Evolutionary conservation across 2,888 invertebrate species (phyloP), one percentile per base, ranked within the genome.

Genomic region (Eudemis profundana): DNA sequence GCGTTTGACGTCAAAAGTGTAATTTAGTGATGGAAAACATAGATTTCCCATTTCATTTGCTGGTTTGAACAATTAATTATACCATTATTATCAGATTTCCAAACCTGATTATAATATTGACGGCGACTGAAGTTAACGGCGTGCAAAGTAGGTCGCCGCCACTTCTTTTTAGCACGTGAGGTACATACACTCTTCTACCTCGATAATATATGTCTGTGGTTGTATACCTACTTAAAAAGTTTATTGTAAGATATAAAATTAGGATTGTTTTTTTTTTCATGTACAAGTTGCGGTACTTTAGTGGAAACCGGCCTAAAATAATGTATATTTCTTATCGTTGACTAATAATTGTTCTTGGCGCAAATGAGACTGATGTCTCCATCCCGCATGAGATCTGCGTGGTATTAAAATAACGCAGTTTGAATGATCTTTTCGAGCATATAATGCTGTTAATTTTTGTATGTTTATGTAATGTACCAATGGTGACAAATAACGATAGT

Each of bases 401-500:
- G 17, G 21, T 17, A 27, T 7, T 12, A 38, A 7, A 3, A 38
- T 17, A 36, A 23, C 42, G 57, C 57, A 64, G 57, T 40, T 23
- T 33, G 17, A 49, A 47, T 54, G 42, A 62, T 50, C 50, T 64
- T 64, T 44, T 36, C 14, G 12, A 59, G 90, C 91, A 91, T 91
- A 77, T 76, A 85, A 91, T 91, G 91, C 91, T 80, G 77, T 46
- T 54, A 23, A 50, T 63, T 85, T n/a, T 78, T 75, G 73, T 75
- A 72, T 74, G 75, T 71, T 79, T 74, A 73, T 67, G 59, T 77
- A 76, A 68, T 68, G 72, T 82, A 81, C 81, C 78, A 71, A 78
- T 69, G 75, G 74, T 72, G 77, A 85, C 81, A 87, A 87, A 88
- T 90, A 89, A 89, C 86, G 84, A 78, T 76, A 74, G 72, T 85